These are phyloP conservation scores for Anoura caudifer DNA, from an alignment of 2,113 vertebrate species.

Conservation along the genomic window DNA sequence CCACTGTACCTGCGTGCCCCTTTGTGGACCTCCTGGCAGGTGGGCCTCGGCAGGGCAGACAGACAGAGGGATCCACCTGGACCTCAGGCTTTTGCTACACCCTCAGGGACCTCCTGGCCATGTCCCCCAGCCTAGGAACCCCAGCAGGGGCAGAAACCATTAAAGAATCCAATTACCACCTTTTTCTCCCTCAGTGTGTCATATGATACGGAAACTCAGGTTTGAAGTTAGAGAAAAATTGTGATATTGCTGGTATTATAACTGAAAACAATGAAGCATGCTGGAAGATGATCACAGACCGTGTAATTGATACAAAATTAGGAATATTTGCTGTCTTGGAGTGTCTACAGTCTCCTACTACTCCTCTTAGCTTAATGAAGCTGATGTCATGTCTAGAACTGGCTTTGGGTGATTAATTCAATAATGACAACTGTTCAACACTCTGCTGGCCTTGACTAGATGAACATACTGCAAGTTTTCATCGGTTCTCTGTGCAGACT, in stretches of 20 bases:
- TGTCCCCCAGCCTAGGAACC: not conserved
- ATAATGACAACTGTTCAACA: not conserved
- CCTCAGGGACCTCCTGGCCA: not conserved
- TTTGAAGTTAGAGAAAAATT: not conserved
- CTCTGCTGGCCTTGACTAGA: not conserved
- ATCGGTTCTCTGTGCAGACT: too few relatives aligned
- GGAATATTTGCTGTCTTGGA: slow-evolving; percentile 73
- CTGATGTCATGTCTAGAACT: slow-evolving; percentile 81
- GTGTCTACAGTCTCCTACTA: slow-evolving; percentile 29
- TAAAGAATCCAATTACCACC: not conserved
- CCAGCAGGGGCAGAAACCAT: not conserved
- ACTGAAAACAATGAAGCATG: not conserved
- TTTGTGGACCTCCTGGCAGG: not conserved
- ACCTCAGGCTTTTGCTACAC: not conserved
- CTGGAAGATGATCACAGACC: not conserved
- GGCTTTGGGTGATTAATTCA: slow-evolving; percentile 76
- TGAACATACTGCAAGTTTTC: not conserved
- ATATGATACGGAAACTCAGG: not conserved
- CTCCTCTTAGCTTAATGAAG: slow-evolving; percentile 83
- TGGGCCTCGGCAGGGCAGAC: not conserved
- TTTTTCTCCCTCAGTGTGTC: not conserved
- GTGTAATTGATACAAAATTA: not conserved
- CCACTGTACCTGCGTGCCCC: not conserved
- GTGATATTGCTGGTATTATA: not conserved
- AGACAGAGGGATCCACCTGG: not conserved